A percentile compares a stretch with the other conserved stretches of the same genome.
phyloP scores from a whole-genome alignment of 2,888 invertebrate species.

The Elysia crispata region DNA sequence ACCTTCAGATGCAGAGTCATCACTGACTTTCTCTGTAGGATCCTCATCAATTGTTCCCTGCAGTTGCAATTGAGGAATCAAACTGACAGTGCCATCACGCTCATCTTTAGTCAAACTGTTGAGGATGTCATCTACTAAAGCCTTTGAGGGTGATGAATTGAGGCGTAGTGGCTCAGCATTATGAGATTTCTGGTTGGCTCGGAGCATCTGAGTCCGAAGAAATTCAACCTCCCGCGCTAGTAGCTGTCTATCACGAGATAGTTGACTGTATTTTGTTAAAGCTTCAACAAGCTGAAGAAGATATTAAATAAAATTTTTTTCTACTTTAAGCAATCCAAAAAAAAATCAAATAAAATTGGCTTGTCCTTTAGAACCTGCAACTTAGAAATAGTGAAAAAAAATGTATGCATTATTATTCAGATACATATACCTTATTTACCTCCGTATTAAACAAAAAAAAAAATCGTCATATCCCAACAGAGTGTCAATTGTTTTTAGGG shows the following conservation, averaged over 20 bases:
- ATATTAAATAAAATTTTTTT: no score
- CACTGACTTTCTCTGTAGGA: constrained; percentile 39
- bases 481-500: no score
- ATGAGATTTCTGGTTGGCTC: constrained; percentile 54
- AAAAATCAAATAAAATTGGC: no score
- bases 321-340: no score
- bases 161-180: constrained; percentile 60
- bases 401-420: no score
- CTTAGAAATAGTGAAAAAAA: no score
- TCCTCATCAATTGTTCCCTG: constrained; percentile 24
- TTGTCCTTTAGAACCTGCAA: no score
- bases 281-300: constrained; percentile 70
- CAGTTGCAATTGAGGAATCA: constrained; percentile 44
- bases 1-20: constrained; percentile 26
- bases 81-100: constrained; percentile 48
- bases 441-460: no score
- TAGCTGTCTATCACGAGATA: constrained; percentile 71
- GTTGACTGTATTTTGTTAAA: constrained; percentile 65
- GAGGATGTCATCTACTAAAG: constrained; percentile 68
- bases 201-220: constrained; percentile 67
- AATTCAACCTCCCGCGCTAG: constrained; percentile 74
- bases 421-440: no score
- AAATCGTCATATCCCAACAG: no score
- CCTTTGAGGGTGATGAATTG: constrained; percentile 62
- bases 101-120: constrained; percentile 63